Base-by-base conservation (phyloP, 2,113 vertebrate genomes). In the Acanthochromis polyacanthus region DNA sequence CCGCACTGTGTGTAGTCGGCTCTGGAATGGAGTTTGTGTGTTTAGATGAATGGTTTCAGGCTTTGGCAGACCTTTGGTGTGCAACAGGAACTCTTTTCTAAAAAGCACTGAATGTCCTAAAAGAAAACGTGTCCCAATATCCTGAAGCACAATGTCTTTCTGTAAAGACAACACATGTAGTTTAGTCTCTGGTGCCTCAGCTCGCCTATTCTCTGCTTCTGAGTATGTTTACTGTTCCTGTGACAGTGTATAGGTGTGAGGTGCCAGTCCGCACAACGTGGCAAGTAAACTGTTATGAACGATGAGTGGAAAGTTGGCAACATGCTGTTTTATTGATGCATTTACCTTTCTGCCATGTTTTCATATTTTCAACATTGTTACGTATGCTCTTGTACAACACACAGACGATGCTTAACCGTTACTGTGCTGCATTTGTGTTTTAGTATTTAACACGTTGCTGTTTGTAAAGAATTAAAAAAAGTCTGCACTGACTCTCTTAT, bases 301-400 rank as follows among this genome's bases (percentile, higher is more conserved):
- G 78, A 92, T 91, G 89, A 93, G 82, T 74, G 94, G 94, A 95
- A 95, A 95, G 91, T 90, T 93, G 89, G 86, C 91, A 85, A 75
- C 81, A 63, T 68, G 78, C 81, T 86, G 81, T 77, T 87, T 90
- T 84, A 89, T 88, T 72, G 63, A 88, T 84, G 75, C 71, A 72
- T 80, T 82, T 75, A 65, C 38, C 51, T 77, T 62, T 73, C 52
- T 69, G 60, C 12, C 32, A 9, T 67, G 45, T 81, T 72, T 71
- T 82, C 63, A 77, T 73, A 58, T 75, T 61, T 69, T 15, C 32
- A 23, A 55, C 79, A 71, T 57, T 84, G 73, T 82, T 57, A 25
- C 20, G 52, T 51, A 56, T 28, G 57, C 17, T 50, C 38, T 56
- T 61, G 22, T 28, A 48, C 20, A 55, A 69, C 50, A 59, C 22